These are phyloP conservation scores for Lagria hirta DNA, from an alignment of 2,888 invertebrate species.

Conservation along the genomic window DNA sequence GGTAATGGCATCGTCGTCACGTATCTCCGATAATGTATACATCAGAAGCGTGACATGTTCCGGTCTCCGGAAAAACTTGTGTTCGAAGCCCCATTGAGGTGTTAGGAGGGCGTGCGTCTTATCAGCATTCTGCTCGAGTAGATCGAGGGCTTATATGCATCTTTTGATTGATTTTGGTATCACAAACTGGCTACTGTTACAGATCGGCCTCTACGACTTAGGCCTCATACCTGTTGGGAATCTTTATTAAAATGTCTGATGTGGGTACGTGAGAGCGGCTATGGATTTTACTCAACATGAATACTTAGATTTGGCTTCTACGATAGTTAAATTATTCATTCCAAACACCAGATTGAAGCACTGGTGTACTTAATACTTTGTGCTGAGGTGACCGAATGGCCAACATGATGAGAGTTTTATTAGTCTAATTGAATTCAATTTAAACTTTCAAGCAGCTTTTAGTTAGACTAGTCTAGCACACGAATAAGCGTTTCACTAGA, in stretches of 20 bases:
- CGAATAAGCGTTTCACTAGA: too few relatives aligned
- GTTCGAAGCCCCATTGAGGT: constrained; percentile 12
- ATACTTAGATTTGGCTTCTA: constrained; percentile 15
- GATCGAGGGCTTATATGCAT: constrained; percentile 33
- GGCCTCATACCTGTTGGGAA: constrained; percentile 34
- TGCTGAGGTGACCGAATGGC: too few relatives aligned
- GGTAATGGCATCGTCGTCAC: too few relatives aligned
- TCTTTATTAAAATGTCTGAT: constrained; percentile 34
- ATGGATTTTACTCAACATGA: constrained; percentile 10
- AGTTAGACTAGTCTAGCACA: too few relatives aligned
- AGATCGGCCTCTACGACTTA: constrained; percentile 19
- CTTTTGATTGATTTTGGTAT: constrained; percentile 38
- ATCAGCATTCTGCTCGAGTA: constrained; percentile 27
- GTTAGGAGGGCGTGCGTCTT: constrained; percentile 13
- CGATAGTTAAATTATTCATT: constrained; percentile 17
- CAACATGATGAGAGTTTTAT: too few relatives aligned
- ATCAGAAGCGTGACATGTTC: too few relatives aligned
- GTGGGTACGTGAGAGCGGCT: constrained; percentile 26
- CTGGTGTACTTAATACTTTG: too few relatives aligned
- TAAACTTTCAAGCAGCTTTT: too few relatives aligned
- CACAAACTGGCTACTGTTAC: constrained; percentile 19
- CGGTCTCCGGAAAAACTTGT: too few relatives aligned
- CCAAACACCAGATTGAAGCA: constrained; percentile 1
- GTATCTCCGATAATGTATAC: too few relatives aligned
- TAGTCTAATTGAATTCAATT: too few relatives aligned